Base-by-base conservation (phyloP, 2,113 vertebrate species). In the Carlito syrichta region DNA sequence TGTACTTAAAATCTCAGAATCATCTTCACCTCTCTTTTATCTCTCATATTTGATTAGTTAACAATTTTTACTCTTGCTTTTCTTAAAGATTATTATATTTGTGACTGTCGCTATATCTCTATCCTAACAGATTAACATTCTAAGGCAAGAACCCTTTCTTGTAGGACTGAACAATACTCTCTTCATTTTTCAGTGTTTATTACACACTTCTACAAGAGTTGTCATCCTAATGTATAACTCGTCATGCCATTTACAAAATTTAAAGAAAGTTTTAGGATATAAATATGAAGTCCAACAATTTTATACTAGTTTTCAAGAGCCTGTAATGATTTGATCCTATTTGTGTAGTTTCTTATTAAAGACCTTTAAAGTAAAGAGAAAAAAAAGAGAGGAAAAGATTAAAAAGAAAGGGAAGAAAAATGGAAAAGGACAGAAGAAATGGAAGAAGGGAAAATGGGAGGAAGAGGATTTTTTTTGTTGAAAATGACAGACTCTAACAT, bases 261-360 rank as follows among this genome's bases (percentile, higher is more conserved):
- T 7, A 50, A 43, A 30, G 56, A 82, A 52, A 68, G 20, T 12
- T 52, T 40, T 35, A 48, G 20, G 16, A 12, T 48, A 43, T 68
- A 83, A 73, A n/a, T 58, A 92, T 23, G 71, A 94, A 91, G 35
- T 74, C 6, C 16, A 89, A 32, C 3, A 58, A 14, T 52, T 12
- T 96, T 89, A 84, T 63, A 25, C n/a, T 62, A 83, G 17, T 82
- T 93, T 94, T 97, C 40, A 93, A 74, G 25, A 38, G 17, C 58
- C 16, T 48, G 2, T 43, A 27, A n/a, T 79, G 23, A 90, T 56
- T 63, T 93, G 30, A 82, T 45, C 27, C 9, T 90, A 43, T 71
- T 76, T 69, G 58, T 73, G 9, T 52, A n/a, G 38, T 82, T 94
- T 94, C 76, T 90, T 85, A 78, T 48, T 38, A 88, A 77, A 52